Base-by-base conservation (phyloP, 2,113 vertebrate genomes). In the Platysternon megacephalum region DNA sequence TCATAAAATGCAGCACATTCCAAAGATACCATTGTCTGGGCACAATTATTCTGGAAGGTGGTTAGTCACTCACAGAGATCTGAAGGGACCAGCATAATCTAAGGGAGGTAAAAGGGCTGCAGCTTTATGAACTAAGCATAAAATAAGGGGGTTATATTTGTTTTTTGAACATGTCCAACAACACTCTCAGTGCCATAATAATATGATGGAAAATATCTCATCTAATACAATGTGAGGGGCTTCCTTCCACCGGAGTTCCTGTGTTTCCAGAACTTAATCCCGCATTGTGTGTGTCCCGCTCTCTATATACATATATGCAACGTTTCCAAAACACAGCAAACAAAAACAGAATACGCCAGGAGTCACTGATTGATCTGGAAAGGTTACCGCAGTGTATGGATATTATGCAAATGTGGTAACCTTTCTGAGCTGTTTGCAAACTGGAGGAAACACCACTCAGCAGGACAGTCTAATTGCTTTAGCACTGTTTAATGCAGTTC, bases 281-380 rank as follows among this genome's bases (percentile, higher is more conserved):
- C 0, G 0, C 79, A 39, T 83, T 74, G 13, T n/a, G 42, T 16
- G 4, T 16, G 3, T 79, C 6, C 32, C 79, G 89, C 74, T 82
- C 6, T 11, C 2, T 82, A 96, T 83, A 74, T 6, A 42, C 55
- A 51, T 44, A 68, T 79, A 87, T n/a, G 14, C 39, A 46, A 24
- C 5, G 49, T 26, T 89, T 93, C 24, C 3, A 93, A 95, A 97
- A 82, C 65, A 16, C 21, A 72, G 49, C 74, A 48, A 5, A 84
- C 85, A 72, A 4, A 4, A 4, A 2, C 16, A 4, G 9, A 10
- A 16, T 85, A 89, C n/a, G 78, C 39, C 76, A 84, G 28, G 89
- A 91, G 94, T 28, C 90, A 81, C 2, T 28, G 4, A 26, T 29
- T 32, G 29, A 32, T 84, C 5, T 56, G 22, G 4, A 39, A 84